Base-by-base conservation (phyloP, 2,888 invertebrate genomes). In the Bimastos eiseni region DNA sequence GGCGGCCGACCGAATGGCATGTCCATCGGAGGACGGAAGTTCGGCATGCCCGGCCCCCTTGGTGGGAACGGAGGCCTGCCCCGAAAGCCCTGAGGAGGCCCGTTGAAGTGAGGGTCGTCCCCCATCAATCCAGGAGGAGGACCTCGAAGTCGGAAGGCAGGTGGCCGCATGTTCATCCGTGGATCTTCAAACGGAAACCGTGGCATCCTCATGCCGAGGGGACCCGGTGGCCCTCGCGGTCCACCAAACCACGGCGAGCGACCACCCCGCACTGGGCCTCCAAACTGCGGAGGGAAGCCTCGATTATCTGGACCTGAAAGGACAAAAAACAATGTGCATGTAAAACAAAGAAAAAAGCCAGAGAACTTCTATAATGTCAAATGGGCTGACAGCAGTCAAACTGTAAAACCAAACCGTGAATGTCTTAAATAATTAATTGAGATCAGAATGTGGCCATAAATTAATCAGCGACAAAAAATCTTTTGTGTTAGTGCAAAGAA, bases 151-250 rank as follows among this genome's bases (percentile, higher is more conserved):
- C 86, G 17, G 86, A 86, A 86, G 19, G 4, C 36, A 86, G 86
- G 86, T 8, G 86, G 36, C 1, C 36, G 86, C 34, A 34, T 37
- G 86, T 36, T 17, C 86, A 86, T 86, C 86, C 86, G 36, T 34
- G 36, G 34, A 36, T 86, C 86, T 34, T 86, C 86, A 24, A 86
- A 86, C 24, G 86, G 86, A 86, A 86, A 86, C 86, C 86, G 34
- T 24, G 86, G 86, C 86, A 86, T 86, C 37, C 86, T 86, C 86
- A 86, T 86, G 34, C 36, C 86, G 19, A 1, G 34, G 19, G 86
- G 86, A 19, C 86, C 86, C 34, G 86, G 86, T 34, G 86, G 86
- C 21, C 86, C 86, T 34, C 86, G 86, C 30, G 86, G 86, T 36
- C 86, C 86, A 36, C 34, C 84, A 86, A 86, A 86, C 86, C 86